A percentile compares a stretch with the other conserved stretches of the same genome.
Evolutionary conservation across 2,113 vertebrate species (phyloP).

Genomic region (Steatornis caripensis): DNA sequence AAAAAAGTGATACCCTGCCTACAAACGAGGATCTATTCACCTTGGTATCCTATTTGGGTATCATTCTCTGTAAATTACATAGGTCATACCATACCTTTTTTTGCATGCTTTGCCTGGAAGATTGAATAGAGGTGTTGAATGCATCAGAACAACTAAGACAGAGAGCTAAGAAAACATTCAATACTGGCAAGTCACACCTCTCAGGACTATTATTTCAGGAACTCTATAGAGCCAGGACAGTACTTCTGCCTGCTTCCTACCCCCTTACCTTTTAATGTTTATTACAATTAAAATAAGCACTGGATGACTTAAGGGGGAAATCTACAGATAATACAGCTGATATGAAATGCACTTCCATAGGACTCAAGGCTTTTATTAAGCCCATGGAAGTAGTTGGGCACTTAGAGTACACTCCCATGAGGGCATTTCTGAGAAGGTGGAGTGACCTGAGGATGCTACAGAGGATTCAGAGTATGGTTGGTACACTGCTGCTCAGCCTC

Average conservation of each 20-base stretch:
- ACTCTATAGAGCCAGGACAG: background rate
- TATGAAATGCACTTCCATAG: background rate
- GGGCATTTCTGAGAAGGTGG: background rate
- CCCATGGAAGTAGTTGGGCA: background rate
- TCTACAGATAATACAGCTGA: background rate
- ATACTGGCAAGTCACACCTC: background rate
- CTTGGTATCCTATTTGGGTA: background rate
- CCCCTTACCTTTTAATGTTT: background rate
- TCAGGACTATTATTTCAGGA: background rate
- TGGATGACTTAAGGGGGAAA: accelerated
- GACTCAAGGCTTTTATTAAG: background rate
- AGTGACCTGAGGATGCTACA: background rate
- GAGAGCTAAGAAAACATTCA: background rate
- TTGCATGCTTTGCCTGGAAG: background rate
- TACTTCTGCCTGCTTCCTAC: background rate
- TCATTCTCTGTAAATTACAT: background rate
- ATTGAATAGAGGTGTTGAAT: background rate
- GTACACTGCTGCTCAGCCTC: background rate
- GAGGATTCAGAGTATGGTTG: background rate
- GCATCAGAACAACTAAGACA: background rate
- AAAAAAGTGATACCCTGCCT: background rate
- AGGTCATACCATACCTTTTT: background rate
- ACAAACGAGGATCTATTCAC: background rate
- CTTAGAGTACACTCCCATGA: background rate
- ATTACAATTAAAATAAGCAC: background rate